These are phyloP conservation scores for Phalacrocorax pelagicus DNA, from an alignment of 2,113 vertebrate genomes.

Conservation along the genomic window DNA sequence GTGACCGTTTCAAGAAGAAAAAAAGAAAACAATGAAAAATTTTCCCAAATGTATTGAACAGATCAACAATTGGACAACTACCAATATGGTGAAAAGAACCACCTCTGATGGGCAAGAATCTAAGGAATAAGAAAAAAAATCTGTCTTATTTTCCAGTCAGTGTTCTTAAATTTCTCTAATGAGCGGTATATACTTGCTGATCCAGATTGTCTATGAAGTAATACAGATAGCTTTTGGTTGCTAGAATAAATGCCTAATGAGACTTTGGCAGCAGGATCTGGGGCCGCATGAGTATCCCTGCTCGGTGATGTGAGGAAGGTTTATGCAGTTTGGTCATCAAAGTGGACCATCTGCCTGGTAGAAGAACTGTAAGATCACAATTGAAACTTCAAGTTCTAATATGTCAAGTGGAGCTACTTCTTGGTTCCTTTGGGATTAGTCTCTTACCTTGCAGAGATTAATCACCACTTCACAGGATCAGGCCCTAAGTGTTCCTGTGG, in stretches of 20 bases:
- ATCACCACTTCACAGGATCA: background rate
- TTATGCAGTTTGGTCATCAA: background rate
- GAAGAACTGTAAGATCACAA: background rate
- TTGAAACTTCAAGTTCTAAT: background rate
- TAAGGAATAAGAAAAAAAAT: slow-evolving; percentile 1
- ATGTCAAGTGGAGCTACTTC: background rate
- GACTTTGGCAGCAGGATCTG: background rate
- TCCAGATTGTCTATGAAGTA: background rate
- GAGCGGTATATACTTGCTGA: background rate
- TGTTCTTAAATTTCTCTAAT: slow-evolving; percentile 13
- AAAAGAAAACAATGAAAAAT: background rate
- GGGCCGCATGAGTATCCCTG: background rate
- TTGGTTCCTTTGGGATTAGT: background rate
- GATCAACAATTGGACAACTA: slow-evolving; percentile 9
- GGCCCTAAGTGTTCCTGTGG: background rate
- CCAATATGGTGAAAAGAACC: background rate
- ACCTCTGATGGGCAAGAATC: background rate
- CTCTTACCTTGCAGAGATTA: background rate
- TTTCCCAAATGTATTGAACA: slow-evolving; percentile 40
- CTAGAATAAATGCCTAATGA: background rate
- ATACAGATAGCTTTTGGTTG: background rate
- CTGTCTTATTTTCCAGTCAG: slow-evolving; percentile 1
- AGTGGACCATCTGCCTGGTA: background rate
- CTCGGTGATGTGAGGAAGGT: background rate
- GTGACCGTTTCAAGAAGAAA: background rate